Evolutionary conservation across 2,113 vertebrate genomes (phyloP).

Genomic region (Cyanistes caeruleus): DNA sequence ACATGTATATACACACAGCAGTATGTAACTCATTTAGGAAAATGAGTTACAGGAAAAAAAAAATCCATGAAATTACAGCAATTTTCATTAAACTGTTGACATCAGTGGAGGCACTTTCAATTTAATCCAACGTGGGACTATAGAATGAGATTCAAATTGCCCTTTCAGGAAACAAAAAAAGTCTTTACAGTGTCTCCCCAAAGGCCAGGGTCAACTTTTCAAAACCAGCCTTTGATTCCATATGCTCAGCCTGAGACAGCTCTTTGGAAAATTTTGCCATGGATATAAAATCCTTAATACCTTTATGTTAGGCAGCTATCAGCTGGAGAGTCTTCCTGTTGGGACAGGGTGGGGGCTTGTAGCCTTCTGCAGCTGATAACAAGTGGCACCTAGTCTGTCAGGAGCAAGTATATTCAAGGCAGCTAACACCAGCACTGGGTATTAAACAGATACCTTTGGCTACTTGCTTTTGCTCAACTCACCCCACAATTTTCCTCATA

Average conservation of each 20-base stretch:
- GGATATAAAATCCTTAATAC: slow-evolving; percentile 26
- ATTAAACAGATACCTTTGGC: not conserved
- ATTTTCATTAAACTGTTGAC: slow-evolving; percentile 52
- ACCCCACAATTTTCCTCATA: not conserved
- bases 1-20: not conserved
- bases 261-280: slow-evolving; percentile 40
- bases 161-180: slow-evolving; percentile 30
- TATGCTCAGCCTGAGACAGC: slow-evolving; percentile 1
- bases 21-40: not conserved
- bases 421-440: not conserved
- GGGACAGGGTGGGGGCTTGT: not conserved
- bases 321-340: not conserved
- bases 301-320: not conserved
- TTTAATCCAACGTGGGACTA: slow-evolving; percentile 1
- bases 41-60: not conserved
- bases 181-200: slow-evolving; percentile 12
- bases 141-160: slow-evolving; percentile 53
- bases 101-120: slow-evolving; percentile 1
- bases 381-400: not conserved
- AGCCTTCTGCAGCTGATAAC: not conserved
- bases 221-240: slow-evolving; percentile 40
- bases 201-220: slow-evolving; percentile 47
- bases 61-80: not conserved
- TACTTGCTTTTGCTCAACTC: not conserved
- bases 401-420: not conserved